Evolutionary conservation across 2,797 vertebrate genomes (phyloP), one percentile per base, ranked within the genome.

Genomic region (Rachycentron canadum): DNA sequence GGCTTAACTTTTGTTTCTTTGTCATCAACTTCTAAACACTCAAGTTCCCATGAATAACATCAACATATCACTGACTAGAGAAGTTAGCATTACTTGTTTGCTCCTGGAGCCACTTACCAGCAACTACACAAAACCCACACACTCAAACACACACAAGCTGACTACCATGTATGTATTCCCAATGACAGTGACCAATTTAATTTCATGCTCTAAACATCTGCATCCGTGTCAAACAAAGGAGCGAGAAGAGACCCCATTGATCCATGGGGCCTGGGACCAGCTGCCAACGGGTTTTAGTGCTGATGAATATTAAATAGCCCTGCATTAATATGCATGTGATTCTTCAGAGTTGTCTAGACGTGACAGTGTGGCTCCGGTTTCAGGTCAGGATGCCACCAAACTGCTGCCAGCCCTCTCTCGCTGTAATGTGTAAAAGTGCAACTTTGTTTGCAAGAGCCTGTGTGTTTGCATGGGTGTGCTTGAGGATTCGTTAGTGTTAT

Each of bases 181-280:
- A 61, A 75, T 88, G 85, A 91, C 85, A 65, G 88, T 86, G 90
- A 92, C 90, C 91, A 89, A 93, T 93, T 91, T 91, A 93, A 93
- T 94, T 93, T 93, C 92, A 93, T 93, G 91, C 89, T 94, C 90
- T 88, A 92, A 94, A 94, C 92, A 94, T 92, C 91, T 92, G 91
- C 90, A 94, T 92, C 88, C 25, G 73, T 93, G 92, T 94, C 92
- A 93, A 84, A 92, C 90, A 91, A 92, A 90, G 86, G 77, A 86
- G 83, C 76, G 68, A 79, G 77, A 81, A 83, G 80, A 85, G 76
- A 84, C 87, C 90, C 84, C 87, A 82, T 88, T 88, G 91, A 90
- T 90, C 92, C 89, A 57, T 74, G 78, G 78, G 89, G 91, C 88
- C 90, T 81, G 86, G 80, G 83, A 92, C 87, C 89, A 83, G 85